Base-by-base conservation (phyloP, 1,140 invertebrate species). In the Bombus polaris region DNA sequence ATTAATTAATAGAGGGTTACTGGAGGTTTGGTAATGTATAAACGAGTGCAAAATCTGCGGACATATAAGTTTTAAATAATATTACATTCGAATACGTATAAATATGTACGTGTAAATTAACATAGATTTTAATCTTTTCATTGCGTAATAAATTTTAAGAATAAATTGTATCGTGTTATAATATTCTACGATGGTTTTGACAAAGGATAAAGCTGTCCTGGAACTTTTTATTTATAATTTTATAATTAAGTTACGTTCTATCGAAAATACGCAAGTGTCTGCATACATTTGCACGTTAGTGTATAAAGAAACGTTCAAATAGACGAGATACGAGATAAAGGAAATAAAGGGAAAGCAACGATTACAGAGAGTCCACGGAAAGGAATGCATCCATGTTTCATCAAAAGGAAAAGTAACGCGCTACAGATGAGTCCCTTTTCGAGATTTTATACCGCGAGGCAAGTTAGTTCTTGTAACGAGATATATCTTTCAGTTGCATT, bases 401-500 rank as follows among this genome's bases (percentile, higher is more conserved):
- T 70, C 77, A 37, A 42, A 66, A 35, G 32, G 22, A 47, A 25
- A 62, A 37, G 65, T 57, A 75, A 66, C 32, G 9, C 22, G 18
- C 22, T 28, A 47, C 15, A 62, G 5, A 12, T 6, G 13, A 59
- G 22, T 3, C 5, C 18, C 18, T 28, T 22, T 57, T 8, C 3
- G 62, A 72, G 4, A 32, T 35, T 8, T 32, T 35, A 28, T n/a
- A 9, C 5, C 12, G 13, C 3, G 32, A n/a, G 0, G 32, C 5
- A 10, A 35, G 37, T 44, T 70, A 13, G 76, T 12, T 85, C 22
- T 59, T 42, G 76, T 80, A 85, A 85, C 53, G 77, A 44, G 53
- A 83, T n/a, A 65, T 22, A 25, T 28, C 3, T 25, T 28, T 8
- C 39, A 13, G 53, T 53, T 80, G 66, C 68, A 73, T 93, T 94